Evolutionary conservation across 2,113 vertebrate genomes (phyloP).

Genomic region (Periophthalmodon schlosseri): DNA sequence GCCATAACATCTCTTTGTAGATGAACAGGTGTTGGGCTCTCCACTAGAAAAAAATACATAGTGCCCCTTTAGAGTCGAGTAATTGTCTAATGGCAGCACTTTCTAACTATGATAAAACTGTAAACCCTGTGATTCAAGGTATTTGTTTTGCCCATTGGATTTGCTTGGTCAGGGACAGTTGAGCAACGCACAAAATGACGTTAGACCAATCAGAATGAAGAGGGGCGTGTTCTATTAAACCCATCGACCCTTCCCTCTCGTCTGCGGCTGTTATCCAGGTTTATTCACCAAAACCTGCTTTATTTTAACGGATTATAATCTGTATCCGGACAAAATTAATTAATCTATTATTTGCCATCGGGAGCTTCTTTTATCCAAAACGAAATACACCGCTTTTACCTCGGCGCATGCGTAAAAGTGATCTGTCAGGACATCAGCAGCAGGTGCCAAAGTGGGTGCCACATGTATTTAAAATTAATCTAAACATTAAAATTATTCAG

Average conservation of each 20-base stretch:
- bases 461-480: not conserved
- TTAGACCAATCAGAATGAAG: not conserved
- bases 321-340: fast-evolving
- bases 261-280: not conserved
- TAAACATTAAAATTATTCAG: not conserved
- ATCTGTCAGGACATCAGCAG: constrained; percentile 2
- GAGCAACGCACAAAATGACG: not conserved
- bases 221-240: constrained; percentile 44
- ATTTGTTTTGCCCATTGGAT: not conserved
- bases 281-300: not conserved
- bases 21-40: too few species aligned
- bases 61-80: too few species aligned
- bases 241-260: constrained; percentile 31
- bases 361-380: too few species aligned
- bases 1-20: too few species aligned
- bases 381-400: not conserved
- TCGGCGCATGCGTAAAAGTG: not conserved
- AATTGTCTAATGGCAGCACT: not conserved
- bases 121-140: not conserved
- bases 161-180: not conserved
- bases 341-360: not conserved
- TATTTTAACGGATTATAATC: too few species aligned
- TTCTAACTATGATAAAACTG: not conserved
- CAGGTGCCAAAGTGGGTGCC: not conserved
- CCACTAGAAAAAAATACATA: too few species aligned